Base-by-base conservation (phyloP, 2,888 invertebrate species). In the Unio pictorum region DNA sequence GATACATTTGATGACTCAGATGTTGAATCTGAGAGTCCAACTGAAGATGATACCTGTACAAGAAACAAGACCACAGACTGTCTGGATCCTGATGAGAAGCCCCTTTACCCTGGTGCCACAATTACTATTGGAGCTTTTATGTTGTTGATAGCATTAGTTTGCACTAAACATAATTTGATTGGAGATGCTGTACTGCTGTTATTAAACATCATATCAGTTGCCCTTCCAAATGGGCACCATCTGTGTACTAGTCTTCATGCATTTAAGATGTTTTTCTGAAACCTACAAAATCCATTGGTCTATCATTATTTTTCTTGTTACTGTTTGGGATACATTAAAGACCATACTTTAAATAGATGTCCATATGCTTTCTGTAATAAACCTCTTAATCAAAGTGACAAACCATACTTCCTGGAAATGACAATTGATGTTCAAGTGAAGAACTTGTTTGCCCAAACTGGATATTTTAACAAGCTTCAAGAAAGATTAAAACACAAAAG, bases 41-140 rank as follows among this genome's bases (percentile, higher is more conserved):
- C n/a, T n/a, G n/a, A n/a, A n/a, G n/a, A n/a, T n/a, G n/a, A n/a
- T n/a, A n/a, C n/a, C n/a, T n/a, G n/a, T n/a, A n/a, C n/a, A n/a
- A n/a, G n/a, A n/a, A n/a, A n/a, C n/a, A n/a, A n/a, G n/a, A n/a
- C n/a, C n/a, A n/a, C n/a, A n/a, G n/a, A n/a, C n/a, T n/a, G n/a
- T n/a, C n/a, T n/a, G n/a, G n/a, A n/a, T n/a, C n/a, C n/a, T n/a
- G n/a, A n/a, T n/a, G n/a, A n/a, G n/a, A n/a, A n/a, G n/a, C n/a
- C n/a, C n/a, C n/a, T n/a, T n/a, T n/a, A n/a, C n/a, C n/a, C n/a
- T n/a, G n/a, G n/a, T n/a, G n/a, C 67, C n/a, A n/a, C 59, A 34
- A 60, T 75, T 28, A 69, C 66, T 26, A 55, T 72, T 63, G 75
- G 75, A 20, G 66, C 75, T 56, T 65, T 75, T 30, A 75, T 75